These are phyloP conservation scores for Halesus radiatus DNA, from an alignment of 1,140 invertebrate genomes.

Conservation along the genomic window DNA sequence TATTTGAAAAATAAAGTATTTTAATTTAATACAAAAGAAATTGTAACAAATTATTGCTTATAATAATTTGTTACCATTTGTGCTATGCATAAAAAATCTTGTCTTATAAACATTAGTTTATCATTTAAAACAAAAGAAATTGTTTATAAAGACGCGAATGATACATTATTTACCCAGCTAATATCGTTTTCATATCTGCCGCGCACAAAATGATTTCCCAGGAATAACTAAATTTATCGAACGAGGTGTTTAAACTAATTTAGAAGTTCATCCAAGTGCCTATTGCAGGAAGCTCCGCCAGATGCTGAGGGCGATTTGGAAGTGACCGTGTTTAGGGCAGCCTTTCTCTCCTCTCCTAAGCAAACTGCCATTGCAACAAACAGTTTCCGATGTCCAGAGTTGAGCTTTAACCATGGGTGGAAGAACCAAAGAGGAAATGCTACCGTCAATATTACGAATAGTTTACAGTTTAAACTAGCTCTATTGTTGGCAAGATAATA, in stretches of 20 bases:
- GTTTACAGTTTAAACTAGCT: no score
- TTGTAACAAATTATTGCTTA: no score
- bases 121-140: no score
- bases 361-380: constrained; percentile 41
- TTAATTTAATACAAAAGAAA: no score
- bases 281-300: background rate
- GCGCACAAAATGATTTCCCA: background rate
- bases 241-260: background rate
- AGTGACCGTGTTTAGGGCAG: constrained; percentile 23
- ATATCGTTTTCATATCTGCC: background rate
- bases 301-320: constrained; percentile 17
- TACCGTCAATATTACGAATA: no score
- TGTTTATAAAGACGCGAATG: background rate
- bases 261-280: background rate
- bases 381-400: constrained; percentile 17
- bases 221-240: no score
- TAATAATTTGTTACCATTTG: no score
- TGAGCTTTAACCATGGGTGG: background rate
- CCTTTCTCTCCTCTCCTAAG: constrained; percentile 7
- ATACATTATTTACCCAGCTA: background rate
- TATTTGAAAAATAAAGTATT: no score
- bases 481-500: no score
- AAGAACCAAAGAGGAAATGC: no score
- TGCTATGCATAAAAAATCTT: no score
- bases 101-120: no score